phyloP scores from a whole-genome alignment of 2,113 vertebrate species.

The Chaetura pelagica region DNA sequence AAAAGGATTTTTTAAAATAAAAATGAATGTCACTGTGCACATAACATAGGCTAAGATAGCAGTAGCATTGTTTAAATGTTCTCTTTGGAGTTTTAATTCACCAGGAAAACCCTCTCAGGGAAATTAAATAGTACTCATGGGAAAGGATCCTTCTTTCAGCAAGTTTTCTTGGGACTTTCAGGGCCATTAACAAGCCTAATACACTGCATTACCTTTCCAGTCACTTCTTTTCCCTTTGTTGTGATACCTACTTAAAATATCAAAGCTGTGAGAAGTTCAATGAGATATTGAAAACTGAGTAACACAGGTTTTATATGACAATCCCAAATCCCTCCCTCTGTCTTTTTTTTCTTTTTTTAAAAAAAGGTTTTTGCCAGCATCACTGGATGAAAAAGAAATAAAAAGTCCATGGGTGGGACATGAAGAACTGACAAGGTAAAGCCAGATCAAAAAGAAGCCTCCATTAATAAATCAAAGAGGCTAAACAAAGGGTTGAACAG shows the following conservation, averaged over 20 bases:
- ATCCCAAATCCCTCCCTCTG: slow-evolving; percentile 75
- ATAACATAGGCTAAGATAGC: neutral
- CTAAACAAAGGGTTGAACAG: slow-evolving; percentile 74
- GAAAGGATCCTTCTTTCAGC: slow-evolving; percentile 78
- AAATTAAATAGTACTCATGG: slow-evolving; percentile 87
- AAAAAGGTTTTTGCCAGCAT: slow-evolving; percentile 70
- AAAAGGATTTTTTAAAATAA: neutral
- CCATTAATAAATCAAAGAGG: slow-evolving; percentile 82
- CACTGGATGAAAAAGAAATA: slow-evolving; percentile 81
- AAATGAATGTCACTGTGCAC: neutral
- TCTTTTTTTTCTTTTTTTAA: slow-evolving; percentile 11
- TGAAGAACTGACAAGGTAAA: slow-evolving; percentile 77
- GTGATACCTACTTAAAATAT: slow-evolving; percentile 92
- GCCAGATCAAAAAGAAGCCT: slow-evolving; percentile 84
- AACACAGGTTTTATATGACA: slow-evolving; percentile 90
- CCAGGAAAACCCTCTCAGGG: slow-evolving; percentile 75
- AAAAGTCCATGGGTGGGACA: slow-evolving; percentile 82
- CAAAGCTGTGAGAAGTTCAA: slow-evolving; percentile 88
- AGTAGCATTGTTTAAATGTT: slow-evolving; percentile 3
- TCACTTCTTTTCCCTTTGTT: slow-evolving; percentile 86
- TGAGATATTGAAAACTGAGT: slow-evolving; percentile 93
- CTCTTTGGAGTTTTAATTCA: slow-evolving; percentile 67
- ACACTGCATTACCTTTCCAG: slow-evolving; percentile 79
- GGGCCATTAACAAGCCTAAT: slow-evolving; percentile 77
- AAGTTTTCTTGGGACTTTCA: slow-evolving; percentile 73